Base-by-base conservation (phyloP, 2,113 vertebrate species). In the Mungos mungo region DNA sequence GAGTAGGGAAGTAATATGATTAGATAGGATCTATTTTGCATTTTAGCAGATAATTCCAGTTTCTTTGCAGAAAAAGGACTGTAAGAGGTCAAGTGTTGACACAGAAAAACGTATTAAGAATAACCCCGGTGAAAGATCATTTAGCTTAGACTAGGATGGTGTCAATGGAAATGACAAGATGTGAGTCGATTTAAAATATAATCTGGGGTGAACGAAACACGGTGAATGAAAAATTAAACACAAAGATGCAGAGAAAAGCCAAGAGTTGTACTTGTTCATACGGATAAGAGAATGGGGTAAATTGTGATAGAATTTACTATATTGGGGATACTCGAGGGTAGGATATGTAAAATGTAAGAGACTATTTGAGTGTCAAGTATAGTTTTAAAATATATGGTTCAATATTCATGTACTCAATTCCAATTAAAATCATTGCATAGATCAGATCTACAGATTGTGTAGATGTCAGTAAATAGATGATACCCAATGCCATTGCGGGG, bases 301-400 rank as follows among this genome's bases (percentile, higher is more conserved):
- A 77, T 8, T 57, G n/a, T 90, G 18, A 31, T 45, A 77, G 29
- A 83, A 90, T 76, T 95, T 84, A 95, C 47, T 47, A 33, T 84
- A 90, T 60, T 25, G 0, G 15, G 9, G 23, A 57, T 12, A 27
- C 3, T 2, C n/a, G 45, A 12, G 15, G 5, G 1, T 66, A 2
- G 71, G 7, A 77, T 66, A 85, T 9, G 10, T 69, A 69, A 69
- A 85, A 68, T 31, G 69, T 68, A 94, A 87, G 27, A 65, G 33
- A 72, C 9, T 7, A 50, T 76, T 41, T 90, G 16, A 29, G 6
- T 84, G 54, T 54, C 71, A 76, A 66, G 11, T n/a, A 0, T 66
- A 60, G 16, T 57, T 35, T 84, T 85, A 57, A 54, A 90, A 21
- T 57, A 84, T 35, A 79, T 57, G 4, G 45, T 21, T 79, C 31